Evolutionary conservation across 2,797 vertebrate genomes (phyloP).

Genomic region (Sternotherus odoratus): DNA sequence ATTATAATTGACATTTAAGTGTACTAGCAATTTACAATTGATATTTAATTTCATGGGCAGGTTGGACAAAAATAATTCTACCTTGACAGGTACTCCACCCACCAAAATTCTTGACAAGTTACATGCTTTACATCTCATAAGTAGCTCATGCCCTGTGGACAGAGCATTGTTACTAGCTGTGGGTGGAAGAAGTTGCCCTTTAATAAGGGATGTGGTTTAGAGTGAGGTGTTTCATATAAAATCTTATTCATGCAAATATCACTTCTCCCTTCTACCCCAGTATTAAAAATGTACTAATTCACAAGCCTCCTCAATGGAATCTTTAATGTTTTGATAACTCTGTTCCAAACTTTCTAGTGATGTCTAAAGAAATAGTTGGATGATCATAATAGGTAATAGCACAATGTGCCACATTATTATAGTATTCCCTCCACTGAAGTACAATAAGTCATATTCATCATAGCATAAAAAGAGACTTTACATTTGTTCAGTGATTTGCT

Average conservation of each 20-base stretch:
- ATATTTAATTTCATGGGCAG: background rate
- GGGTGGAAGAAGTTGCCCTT: background rate
- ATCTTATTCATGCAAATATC: background rate
- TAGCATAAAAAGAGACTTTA: background rate
- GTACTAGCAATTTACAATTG: background rate
- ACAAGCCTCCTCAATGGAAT: background rate
- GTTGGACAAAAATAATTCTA: background rate
- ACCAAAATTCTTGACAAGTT: background rate
- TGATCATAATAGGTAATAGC: background rate
- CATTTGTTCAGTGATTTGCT: background rate
- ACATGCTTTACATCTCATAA: rapidly evolving
- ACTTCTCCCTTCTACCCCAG: background rate
- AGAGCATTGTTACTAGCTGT: background rate
- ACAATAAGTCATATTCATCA: background rate
- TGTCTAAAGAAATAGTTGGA: background rate
- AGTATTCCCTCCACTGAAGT: background rate
- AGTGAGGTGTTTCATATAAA: background rate
- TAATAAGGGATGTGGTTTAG: background rate
- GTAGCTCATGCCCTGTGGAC: background rate
- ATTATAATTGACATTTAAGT: background rate
- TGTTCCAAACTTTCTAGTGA: background rate
- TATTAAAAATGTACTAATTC: background rate
- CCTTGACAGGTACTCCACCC: background rate
- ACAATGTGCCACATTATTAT: background rate
- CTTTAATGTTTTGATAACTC: rapidly evolving